phyloP scores from a whole-genome alignment of 2,888 invertebrate species.

The Lysandra bellargus region DNA sequence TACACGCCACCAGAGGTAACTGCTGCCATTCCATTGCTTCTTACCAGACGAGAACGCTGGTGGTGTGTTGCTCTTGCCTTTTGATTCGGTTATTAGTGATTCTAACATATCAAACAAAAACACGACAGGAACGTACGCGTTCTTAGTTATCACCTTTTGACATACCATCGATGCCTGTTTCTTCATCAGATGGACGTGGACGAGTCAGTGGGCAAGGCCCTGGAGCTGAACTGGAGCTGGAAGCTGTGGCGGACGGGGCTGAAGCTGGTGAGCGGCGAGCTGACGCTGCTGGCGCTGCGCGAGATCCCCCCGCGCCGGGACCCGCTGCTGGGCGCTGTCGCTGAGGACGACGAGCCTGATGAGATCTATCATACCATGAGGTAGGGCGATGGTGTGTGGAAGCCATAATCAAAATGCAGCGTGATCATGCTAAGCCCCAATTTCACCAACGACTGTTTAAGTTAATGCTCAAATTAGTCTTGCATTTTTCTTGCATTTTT shows the following conservation, averaged over 20 bases:
- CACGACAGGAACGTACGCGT: not conserved
- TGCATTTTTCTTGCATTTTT: too few species aligned
- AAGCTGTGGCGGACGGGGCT: slow-evolving; percentile 96
- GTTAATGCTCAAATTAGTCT: too few species aligned
- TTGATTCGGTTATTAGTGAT: not conserved
- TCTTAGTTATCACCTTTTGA: not conserved
- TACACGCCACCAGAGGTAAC: slow-evolving; percentile 8
- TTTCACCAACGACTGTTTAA: too few species aligned
- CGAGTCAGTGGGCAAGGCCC: slow-evolving; percentile 78
- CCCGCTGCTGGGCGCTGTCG: slow-evolving; percentile 53
- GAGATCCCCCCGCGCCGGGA: slow-evolving; percentile 85
- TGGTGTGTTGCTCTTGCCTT: too few species aligned
- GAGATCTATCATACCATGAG: slow-evolving; percentile 48
- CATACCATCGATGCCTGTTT: not conserved
- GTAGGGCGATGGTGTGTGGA: slow-evolving; percentile 37
- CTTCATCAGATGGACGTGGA: slow-evolving; percentile 80
- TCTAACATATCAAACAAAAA: not conserved
- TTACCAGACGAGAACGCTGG: too few species aligned
- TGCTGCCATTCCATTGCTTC: not conserved
- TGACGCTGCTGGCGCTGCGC: slow-evolving; percentile 89
- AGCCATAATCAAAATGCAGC: too few species aligned
- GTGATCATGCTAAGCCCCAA: too few species aligned
- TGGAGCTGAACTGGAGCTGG: slow-evolving; percentile 92
- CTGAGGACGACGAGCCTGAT: slow-evolving; percentile 47
- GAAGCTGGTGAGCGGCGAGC: slow-evolving; percentile 90